phyloP scores from a whole-genome alignment of 2,113 vertebrate genomes.

The Porphyrio hochstetteri region DNA sequence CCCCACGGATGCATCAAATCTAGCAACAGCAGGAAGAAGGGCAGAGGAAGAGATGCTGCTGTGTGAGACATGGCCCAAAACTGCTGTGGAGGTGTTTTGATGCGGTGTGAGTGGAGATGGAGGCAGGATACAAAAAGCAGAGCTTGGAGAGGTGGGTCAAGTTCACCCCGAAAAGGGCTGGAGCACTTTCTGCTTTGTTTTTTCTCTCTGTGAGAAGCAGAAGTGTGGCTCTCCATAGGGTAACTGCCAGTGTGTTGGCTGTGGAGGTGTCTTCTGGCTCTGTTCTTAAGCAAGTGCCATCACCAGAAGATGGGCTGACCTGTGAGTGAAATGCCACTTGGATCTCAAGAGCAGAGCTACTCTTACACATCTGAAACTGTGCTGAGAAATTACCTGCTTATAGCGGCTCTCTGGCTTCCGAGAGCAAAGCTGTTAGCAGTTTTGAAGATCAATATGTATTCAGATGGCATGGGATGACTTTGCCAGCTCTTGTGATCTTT shows the following conservation, averaged over 20 bases:
- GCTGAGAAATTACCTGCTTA: background rate
- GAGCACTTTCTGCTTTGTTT: background rate
- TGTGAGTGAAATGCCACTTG: background rate
- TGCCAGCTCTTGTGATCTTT: background rate
- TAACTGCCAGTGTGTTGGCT: fast-evolving
- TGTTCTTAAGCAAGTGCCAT: background rate
- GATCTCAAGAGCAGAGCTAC: background rate
- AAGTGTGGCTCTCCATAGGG: background rate
- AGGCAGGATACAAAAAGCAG: background rate
- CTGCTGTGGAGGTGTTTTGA: background rate
- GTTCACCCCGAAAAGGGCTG: background rate
- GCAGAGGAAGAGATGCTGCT: background rate
- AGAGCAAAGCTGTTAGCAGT: background rate
- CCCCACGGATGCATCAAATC: background rate
- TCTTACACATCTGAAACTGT: background rate
- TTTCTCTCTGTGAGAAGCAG: background rate
- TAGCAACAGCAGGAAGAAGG: fast-evolving
- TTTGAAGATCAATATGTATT: background rate
- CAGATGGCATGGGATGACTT: background rate
- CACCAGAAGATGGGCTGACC: background rate
- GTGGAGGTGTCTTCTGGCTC: background rate
- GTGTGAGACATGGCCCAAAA: background rate
- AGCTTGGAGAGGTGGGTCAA: background rate
- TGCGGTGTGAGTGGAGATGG: background rate
- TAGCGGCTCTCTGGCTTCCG: background rate